Base-by-base conservation (phyloP, 2,113 vertebrate genomes). In the Hiodon tergisus region DNA sequence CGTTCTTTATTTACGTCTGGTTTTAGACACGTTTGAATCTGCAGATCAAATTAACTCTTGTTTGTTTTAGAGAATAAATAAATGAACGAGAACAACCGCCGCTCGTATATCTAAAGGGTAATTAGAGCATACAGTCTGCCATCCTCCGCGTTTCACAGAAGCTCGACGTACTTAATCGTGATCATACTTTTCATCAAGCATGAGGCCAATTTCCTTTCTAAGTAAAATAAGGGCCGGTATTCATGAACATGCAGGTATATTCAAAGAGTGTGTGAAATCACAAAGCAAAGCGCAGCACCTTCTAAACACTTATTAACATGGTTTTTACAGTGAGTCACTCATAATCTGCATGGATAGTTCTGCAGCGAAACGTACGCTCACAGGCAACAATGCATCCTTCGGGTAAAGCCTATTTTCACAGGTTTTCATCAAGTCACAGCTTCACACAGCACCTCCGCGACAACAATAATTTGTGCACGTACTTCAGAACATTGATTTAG, bases 1-100 rank as follows among this genome's bases (percentile, higher is more conserved):
- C 87, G 87, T 85, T 89, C 87, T 88, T 89, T 91, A 89, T 91
- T 92, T 90, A 89, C 90, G 90, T 88, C 85, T 73, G 50, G 72
- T 72, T 75, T 85, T 79, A 61, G 72, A 79, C 72, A 75, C 81
- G 60, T 70, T 78, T 81, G 79, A 74, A 77, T 77, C 77, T 66
- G 84, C 73, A 78, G 72, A 85, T 86, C 78, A 84, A 82, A 90
- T 83, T 79, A 87, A 79, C 79, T 69, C 81, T 16, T 79, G 80
- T 79, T 77, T 78, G 73, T n/a, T 75, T 85, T 85, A 66, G 58
- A 72, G 62, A 78, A 67, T 79, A 57, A 65, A 65, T 71, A 59
- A 80, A 67, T 80, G 59, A 71, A 81, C 79, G 85, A 83, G 83
- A 86, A 86, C 72, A 87, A 85, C 79, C 71, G 66, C 74, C 3